Conservation (phyloP, 2,797 vertebrate species). For the Amazonetta brasiliensis region DNA sequence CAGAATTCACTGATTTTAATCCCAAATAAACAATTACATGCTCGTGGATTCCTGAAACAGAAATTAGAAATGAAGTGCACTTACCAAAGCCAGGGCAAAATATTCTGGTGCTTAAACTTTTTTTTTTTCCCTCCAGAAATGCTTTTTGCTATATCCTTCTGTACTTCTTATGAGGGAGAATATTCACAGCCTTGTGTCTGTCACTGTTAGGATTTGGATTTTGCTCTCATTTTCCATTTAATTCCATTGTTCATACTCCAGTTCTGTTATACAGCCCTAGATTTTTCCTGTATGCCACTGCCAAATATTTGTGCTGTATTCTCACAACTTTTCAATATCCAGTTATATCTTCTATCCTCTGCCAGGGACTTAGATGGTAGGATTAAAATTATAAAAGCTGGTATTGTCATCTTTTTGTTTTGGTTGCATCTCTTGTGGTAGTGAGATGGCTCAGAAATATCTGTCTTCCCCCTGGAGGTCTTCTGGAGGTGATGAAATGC, state of each 20-base stretch:
- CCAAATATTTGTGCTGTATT: not conserved
- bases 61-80: not conserved
- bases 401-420: not conserved
- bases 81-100: not conserved
- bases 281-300: not conserved
- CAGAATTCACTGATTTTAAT: not conserved
- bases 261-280: not conserved
- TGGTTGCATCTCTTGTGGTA: not conserved
- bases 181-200: accelerated
- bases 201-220: not conserved
- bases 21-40: not conserved
- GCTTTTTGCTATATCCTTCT: not conserved
- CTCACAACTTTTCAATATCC: not conserved
- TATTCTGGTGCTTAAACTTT: not conserved
- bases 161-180: not conserved
- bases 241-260: not conserved
- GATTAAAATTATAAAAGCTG: not conserved
- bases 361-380: not conserved
- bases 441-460: not conserved
- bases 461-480: not conserved
- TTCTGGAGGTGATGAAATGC: not conserved
- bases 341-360: not conserved
- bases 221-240: not conserved
- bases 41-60: not conserved
- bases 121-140: not conserved